phyloP scores from a whole-genome alignment of 2,888 invertebrate species.

The Drosophila nr. fundita region DNA sequence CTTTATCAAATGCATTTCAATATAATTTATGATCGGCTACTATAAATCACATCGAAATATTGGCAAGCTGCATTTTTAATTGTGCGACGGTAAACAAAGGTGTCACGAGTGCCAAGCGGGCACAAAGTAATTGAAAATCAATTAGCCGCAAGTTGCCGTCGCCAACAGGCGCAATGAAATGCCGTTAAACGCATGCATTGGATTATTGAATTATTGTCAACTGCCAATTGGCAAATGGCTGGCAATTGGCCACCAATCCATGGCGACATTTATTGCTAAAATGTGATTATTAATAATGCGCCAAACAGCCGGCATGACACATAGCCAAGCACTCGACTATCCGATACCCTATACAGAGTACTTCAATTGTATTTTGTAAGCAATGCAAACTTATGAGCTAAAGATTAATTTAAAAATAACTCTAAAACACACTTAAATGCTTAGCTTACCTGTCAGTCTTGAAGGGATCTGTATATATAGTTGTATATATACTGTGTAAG shows the following conservation, averaged over 20 bases:
- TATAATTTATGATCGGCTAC: constrained; percentile 82
- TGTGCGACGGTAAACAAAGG: constrained; percentile 66
- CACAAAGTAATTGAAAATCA: constrained; percentile 81
- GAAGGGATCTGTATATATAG: not conserved
- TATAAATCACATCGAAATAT: constrained; percentile 80
- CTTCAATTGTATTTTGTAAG: no score
- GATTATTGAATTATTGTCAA: constrained; percentile 76
- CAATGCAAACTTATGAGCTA: not conserved
- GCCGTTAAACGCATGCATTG: constrained; percentile 63
- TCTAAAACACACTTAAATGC: not conserved
- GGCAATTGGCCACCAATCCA: constrained; percentile 79
- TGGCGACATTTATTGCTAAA: constrained; percentile 73
- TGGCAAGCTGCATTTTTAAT: constrained; percentile 62
- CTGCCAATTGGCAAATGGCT: constrained; percentile 74
- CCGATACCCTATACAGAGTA: constrained; percentile 13
- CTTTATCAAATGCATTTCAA: constrained; percentile 75
- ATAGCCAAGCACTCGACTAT: not conserved
- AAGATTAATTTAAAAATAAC: not conserved
- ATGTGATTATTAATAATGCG: constrained; percentile 65
- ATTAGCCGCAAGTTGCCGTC: constrained; percentile 56
- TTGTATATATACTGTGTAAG: not conserved
- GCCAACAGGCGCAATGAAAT: constrained; percentile 43
- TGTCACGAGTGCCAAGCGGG: constrained; percentile 63
- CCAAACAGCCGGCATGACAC: constrained; percentile 1
- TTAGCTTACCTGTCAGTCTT: not conserved